Evolutionary conservation across 2,888 invertebrate genomes (phyloP), one percentile per base, ranked within the genome.

Genomic region (Thymelicus lineola): DNA sequence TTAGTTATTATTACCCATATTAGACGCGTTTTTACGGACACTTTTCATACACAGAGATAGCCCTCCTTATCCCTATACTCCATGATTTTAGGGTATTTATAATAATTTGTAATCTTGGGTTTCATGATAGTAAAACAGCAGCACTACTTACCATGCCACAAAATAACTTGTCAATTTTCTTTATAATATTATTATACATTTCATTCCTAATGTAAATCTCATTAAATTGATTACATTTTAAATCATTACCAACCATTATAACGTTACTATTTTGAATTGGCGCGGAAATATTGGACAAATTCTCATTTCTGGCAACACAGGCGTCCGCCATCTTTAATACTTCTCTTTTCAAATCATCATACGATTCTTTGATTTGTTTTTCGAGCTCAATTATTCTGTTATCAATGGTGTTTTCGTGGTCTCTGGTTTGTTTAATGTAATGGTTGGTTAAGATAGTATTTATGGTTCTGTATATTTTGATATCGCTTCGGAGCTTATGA

Each of bases 371-470:
- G 12, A 92, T 86, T 82, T 90, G 84, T 15, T 79, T 79, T 80
- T 93, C 88, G 1, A 93, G 71, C 72, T 86, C 87, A 0, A 90
- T 76, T 17, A 93, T 87, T 82, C 92, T 93, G 0, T 74, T 75
- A 71, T 88, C 87, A 10, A 91, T 87, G 35, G 78, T 83, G 46
- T 82, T 86, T 72, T 93, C 93, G 71, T 91, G 88, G 36, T 91
- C 85, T 79, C 80, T 86, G 0, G 91, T 93, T 60, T 89, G 84
- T 79, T 91, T 93, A 55, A 93, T 86, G 15, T 93, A 93, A 75
- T 93, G 91, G 57, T 93, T 92, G 0, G 92, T 91, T n/a, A 93
- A 66, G 14, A 93, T 89, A 0, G 93, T 92, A 70, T 93, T 93
- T 1, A 93, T 89, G 0, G 93, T 92, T 85, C 83, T 87, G 59